A percentile compares a stretch with the other conserved stretches of the same genome.
Evolutionary conservation across 1,140 invertebrate genomes (phyloP).

Genomic region (Belonocnema kinseyi): DNA sequence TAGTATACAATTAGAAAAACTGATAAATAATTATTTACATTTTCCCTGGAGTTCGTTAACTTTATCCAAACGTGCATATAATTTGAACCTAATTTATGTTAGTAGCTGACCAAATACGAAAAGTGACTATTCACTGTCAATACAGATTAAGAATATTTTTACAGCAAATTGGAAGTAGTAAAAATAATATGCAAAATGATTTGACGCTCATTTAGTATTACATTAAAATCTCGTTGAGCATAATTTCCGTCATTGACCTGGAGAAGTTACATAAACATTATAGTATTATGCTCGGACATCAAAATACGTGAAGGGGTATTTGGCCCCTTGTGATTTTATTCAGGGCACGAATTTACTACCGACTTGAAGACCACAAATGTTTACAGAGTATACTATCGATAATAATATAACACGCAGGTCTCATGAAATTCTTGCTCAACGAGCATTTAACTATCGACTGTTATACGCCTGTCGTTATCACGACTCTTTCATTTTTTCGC

Average conservation of each 20-base stretch:
- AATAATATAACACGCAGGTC: constrained; percentile 24
- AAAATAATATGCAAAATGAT: neutral
- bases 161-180: neutral
- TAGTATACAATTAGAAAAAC: too few species aligned
- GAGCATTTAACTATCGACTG: constrained; percentile 27
- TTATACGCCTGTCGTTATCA: constrained; percentile 24
- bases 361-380: constrained; percentile 23
- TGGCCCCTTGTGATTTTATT: constrained; percentile 28
- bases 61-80: too few species aligned
- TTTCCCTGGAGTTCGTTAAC: too few species aligned
- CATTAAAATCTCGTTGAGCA: constrained; percentile 5
- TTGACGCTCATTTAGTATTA: neutral
- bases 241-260: constrained; percentile 15
- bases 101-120: too few species aligned
- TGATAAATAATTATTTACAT: too few species aligned
- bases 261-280: constrained; percentile 26
- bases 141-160: too few species aligned
- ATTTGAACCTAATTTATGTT: too few species aligned
- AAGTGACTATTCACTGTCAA: too few species aligned
- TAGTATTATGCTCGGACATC: constrained; percentile 12
- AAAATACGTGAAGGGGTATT: constrained; percentile 14
- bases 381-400: constrained; percentile 4
- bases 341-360: constrained; percentile 18
- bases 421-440: constrained; percentile 29
- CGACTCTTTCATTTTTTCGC: constrained; percentile 29